Evolutionary conservation across 2,797 vertebrate species (phyloP), one percentile per base, ranked within the genome.

Genomic region (Pseudochromis fuscus): DNA sequence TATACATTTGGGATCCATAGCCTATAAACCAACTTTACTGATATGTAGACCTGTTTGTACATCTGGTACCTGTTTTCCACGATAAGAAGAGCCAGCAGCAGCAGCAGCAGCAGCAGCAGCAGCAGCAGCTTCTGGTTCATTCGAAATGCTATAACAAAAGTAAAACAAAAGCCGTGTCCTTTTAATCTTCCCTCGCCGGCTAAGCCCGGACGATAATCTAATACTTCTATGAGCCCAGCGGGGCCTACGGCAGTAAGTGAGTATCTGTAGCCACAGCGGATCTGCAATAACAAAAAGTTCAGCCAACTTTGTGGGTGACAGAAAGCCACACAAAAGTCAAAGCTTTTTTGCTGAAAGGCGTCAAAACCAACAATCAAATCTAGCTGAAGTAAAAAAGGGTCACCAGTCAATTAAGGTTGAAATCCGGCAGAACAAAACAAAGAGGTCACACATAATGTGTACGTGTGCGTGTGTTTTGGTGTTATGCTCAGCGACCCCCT

Each of bases 11-110:
- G 46, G 55, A 65, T 50, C 40, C 28, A 11, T 45, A 64, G 64
- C 16, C 40, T 72, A 48, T 67, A 56, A 74, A 78, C 28, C 65
- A 68, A 33, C 61, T 46, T n/a, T 67, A 51, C 57, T 67, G 69
- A 67, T 59, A 63, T 38, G 48, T 33, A 38, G 75, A 82, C 60
- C 56, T 84, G 71, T 81, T 81, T 81, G 48, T 78, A 70, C 71
- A 87, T 80, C 81, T 84, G 77, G 50, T 68, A 60, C 64, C 75
- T 84, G 81, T 59, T 81, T 77, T 52, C 38, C 15, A 25, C 8
- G 73, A 86, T 77, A 72, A 76, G 59, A 67, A 45, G 4, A 71
- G 49, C n/a, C 40, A 0, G n/a, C 35, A 44, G 28, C 11, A 15
- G 45, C 60, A n/a, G n/a, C n/a, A n/a, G n/a, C n/a, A n/a, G n/a